A percentile compares a stretch with the other conserved stretches of the same genome.
phyloP scores from a whole-genome alignment of 2,888 invertebrate genomes.

The Linnaemya vulpina region DNA sequence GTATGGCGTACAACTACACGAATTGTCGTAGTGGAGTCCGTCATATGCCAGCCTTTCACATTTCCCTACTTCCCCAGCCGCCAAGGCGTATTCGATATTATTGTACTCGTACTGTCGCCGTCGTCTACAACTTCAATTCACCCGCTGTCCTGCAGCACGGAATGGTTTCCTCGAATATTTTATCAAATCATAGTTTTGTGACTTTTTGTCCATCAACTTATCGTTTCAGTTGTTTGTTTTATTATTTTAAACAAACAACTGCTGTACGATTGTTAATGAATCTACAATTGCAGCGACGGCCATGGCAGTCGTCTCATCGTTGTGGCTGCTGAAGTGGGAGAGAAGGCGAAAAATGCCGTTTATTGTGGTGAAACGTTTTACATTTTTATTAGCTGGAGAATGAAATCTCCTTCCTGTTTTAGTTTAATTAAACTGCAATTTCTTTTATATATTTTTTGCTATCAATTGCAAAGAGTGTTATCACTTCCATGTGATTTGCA shows the following conservation, averaged over 20 bases:
- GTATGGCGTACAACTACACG: neutral
- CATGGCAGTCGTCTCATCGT: no score
- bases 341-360: no score
- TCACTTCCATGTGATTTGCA: no score
- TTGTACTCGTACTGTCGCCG: neutral
- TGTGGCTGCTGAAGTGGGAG: no score
- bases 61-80: neutral
- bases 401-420: no score
- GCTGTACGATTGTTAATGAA: neutral
- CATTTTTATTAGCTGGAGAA: no score
- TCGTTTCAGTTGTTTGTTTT: neutral
- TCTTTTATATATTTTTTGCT: no score
- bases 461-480: no score
- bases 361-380: no score
- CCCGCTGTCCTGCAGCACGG: neutral
- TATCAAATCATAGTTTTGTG: conserved; percentile 37
- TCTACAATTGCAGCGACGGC: neutral
- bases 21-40: conserved; percentile 3
- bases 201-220: conserved; percentile 47
- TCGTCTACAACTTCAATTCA: neutral
- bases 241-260: neutral
- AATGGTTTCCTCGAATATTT: conserved; percentile 11
- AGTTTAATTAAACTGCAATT: no score
- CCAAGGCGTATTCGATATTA: conserved; percentile 18
- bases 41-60: neutral